A percentile compares a stretch with the other conserved stretches of the same genome.
Conservation (phyloP, 2,113 vertebrate genomes). For the Aspidoscelis tigris region DNA sequence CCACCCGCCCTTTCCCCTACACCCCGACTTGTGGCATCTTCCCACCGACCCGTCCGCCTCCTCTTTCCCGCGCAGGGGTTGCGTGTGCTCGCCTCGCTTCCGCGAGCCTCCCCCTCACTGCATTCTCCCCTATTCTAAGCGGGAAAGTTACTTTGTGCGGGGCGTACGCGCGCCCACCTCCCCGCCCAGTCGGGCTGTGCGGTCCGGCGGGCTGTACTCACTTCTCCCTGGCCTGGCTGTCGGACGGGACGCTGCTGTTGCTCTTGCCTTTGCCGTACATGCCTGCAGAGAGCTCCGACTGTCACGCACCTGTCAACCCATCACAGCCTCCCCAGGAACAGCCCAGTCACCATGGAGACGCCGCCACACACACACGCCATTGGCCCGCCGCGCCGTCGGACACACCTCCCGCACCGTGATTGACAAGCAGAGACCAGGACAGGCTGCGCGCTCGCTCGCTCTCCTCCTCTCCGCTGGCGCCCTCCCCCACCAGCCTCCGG, state of each 20-base stretch:
- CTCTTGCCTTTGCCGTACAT: slow-evolving; percentile 98
- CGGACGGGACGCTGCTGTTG: slow-evolving; percentile 93
- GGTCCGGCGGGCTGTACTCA: slow-evolving; percentile 81
- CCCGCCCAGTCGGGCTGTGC: slow-evolving; percentile 23
- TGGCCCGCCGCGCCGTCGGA: slow-evolving; percentile 77
- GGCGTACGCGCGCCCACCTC: slow-evolving; percentile 43
- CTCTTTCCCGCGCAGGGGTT: slow-evolving; percentile 7
- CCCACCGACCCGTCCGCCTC: not conserved
- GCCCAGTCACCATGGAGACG: slow-evolving; percentile 95
- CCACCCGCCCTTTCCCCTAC: not conserved
- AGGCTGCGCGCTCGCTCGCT: slow-evolving; percentile 65
- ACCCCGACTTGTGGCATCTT: slow-evolving; percentile 25
- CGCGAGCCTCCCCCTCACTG: slow-evolving; percentile 1
- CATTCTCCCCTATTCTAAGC: slow-evolving; percentile 1
- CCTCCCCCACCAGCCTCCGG: slow-evolving; percentile 56
- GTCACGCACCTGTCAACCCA: slow-evolving; percentile 98
- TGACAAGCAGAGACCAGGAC: slow-evolving; percentile 74
- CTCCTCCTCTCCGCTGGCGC: slow-evolving; percentile 69
- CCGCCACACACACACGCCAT: slow-evolving; percentile 84
- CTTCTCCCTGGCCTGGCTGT: slow-evolving; percentile 97
- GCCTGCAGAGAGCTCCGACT: slow-evolving; percentile 95
- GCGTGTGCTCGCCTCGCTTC: slow-evolving; percentile 22
- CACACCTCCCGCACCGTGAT: slow-evolving; percentile 79
- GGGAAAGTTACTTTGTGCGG: slow-evolving; percentile 71
- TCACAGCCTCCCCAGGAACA: slow-evolving; percentile 92